Base-by-base conservation (phyloP, 2,888 invertebrate genomes). In the Orchesellides sinensis region DNA sequence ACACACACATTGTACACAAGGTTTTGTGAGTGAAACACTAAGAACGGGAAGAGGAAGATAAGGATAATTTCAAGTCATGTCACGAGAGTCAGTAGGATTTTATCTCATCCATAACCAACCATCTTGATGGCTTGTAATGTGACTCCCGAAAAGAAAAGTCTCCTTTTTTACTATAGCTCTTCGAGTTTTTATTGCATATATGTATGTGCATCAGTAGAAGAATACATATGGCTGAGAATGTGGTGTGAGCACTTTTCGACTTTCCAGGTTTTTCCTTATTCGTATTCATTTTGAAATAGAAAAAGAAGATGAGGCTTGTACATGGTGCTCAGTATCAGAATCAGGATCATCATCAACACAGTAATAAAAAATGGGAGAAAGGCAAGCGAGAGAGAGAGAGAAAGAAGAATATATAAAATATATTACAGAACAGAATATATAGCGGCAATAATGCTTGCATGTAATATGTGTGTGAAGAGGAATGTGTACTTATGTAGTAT, bases 111-210 rank as follows among this genome's bases (percentile, higher is more conserved):
- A 80, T 80, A 80, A 80, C 80, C 72, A 72, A 73, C 72, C 80
- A 80, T 80, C 80, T 80, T 80, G 80, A 80, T 80, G 72, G 80
- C 80, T 80, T 80, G 80, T 80, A 80, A 80, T 80, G 80, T 73
- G 80, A 80, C 66, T 80, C 80, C 65, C 21, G n/a, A 69, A 69
- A 54, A 54, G 25, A 10, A 32, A 32, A 32, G 32, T 32, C 10
- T 45, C 65, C 65, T 45, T 8, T n/a, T 32, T 32, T 10, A 32
- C 32, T 32, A 5, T 10, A 32, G 5, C 10, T 10, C 32, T 32
- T 32, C 32, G 10, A 32, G 6, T 32, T 32, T 32, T 32, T 32
- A 5, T 10, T 32, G 32, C 32, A n/a, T 32, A 32, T 32, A 32
- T 32, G 10, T 10, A 32, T 10, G 32, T 32, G 10, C n/a, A 32